Conservation (phyloP, 2,888 invertebrate genomes). For the Magallana nippona region DNA sequence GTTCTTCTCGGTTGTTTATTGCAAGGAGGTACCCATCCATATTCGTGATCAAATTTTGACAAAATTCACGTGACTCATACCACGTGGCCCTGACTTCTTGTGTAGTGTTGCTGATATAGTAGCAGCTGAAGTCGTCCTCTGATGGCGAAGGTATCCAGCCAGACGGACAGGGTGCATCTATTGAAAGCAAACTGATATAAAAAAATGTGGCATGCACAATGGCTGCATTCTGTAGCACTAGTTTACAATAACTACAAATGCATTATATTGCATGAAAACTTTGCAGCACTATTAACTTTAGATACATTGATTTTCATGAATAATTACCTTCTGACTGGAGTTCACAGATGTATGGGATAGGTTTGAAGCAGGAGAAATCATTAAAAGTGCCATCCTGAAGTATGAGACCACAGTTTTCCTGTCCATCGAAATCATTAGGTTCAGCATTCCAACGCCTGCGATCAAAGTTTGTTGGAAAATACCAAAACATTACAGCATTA, state of each 20-base stretch:
- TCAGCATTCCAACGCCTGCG: conserved; percentile 66
- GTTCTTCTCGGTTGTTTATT: conserved; percentile 55
- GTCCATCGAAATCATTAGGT: conserved; percentile 64
- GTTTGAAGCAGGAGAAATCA: conserved; percentile 58
- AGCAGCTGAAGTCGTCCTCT: conserved; percentile 59
- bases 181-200: neutral
- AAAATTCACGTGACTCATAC: conserved; percentile 62
- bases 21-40: conserved; percentile 60
- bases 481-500: no score
- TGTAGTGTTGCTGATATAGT: conserved; percentile 60
- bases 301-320: no score
- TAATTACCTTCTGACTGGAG: conserved; percentile 60
- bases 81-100: conserved; percentile 50
- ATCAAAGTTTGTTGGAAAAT: neutral
- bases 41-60: conserved; percentile 54
- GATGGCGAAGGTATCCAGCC: conserved; percentile 56
- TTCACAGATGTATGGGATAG: conserved; percentile 65
- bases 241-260: no score
- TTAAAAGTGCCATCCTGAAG: conserved; percentile 59
- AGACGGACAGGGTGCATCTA: conserved; percentile 61
- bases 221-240: no score
- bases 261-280: no score
- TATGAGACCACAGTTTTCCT: conserved; percentile 63
- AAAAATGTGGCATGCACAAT: neutral
- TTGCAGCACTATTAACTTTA: no score